These are phyloP conservation scores for Nomada hirtipes DNA, from an alignment of 2,888 invertebrate genomes.

Conservation along the genomic window DNA sequence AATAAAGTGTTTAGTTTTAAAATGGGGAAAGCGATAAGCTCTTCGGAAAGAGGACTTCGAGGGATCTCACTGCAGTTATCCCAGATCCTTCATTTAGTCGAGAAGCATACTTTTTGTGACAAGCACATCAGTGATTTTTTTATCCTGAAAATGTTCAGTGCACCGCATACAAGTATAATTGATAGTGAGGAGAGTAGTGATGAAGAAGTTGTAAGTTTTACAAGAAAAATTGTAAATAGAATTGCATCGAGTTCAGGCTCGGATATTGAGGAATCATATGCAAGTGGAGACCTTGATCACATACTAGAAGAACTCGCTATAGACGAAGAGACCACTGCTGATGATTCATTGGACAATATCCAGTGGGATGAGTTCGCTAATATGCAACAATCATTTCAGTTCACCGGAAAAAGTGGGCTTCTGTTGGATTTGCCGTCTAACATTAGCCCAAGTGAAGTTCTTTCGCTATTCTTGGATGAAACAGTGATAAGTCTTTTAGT, in stretches of 20 bases:
- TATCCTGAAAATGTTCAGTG: background rate
- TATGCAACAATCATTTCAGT: constrained; percentile 34
- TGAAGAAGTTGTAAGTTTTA: constrained; percentile 6
- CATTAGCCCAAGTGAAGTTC: constrained; percentile 43
- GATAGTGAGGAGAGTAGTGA: no score
- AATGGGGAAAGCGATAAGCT: constrained; percentile 4
- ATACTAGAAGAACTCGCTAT: constrained; percentile 49
- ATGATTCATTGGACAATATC: constrained; percentile 54
- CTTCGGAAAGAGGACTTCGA: background rate
- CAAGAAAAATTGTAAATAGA: constrained; percentile 51
- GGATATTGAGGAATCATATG: constrained; percentile 51
- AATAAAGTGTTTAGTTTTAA: background rate
- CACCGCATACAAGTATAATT: background rate
- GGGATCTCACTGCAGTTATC: constrained; percentile 1
- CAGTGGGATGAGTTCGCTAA: constrained; percentile 51
- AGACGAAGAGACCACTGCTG: constrained; percentile 42
- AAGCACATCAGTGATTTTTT: background rate
- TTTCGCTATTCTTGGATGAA: constrained; percentile 53
- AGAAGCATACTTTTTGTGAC: background rate
- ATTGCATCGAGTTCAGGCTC: constrained; percentile 58
- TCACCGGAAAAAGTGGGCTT: constrained; percentile 50
- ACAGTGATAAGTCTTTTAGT: constrained; percentile 55
- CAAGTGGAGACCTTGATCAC: constrained; percentile 54
- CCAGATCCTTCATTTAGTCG: background rate
- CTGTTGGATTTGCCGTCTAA: constrained; percentile 51